Evolutionary conservation across 2,113 vertebrate species (phyloP).

Genomic region (Crypturellus undulatus): DNA sequence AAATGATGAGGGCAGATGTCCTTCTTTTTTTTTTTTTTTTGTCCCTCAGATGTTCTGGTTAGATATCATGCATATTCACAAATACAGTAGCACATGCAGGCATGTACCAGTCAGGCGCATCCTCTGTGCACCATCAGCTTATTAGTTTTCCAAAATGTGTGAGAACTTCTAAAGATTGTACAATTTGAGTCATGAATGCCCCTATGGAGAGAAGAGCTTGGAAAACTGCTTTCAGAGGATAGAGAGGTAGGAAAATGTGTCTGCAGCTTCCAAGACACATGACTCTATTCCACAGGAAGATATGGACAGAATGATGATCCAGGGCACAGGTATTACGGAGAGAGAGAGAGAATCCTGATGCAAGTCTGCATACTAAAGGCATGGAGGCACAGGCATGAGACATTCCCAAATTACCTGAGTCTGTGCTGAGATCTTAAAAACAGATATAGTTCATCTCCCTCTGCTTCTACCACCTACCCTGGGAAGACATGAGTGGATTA

Average conservation of each 20-base stretch:
- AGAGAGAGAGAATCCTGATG: background rate
- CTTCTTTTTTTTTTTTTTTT: background rate
- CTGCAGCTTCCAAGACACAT: background rate
- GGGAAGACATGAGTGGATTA: background rate
- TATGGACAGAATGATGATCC: background rate
- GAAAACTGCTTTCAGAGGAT: background rate
- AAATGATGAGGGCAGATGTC: background rate
- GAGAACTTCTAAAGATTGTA: background rate
- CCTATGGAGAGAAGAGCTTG: background rate
- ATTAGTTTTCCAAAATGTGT: background rate
- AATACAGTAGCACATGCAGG: background rate
- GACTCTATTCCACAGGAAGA: background rate
- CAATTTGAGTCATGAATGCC: background rate
- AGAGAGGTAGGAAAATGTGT: background rate
- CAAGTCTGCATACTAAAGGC: background rate
- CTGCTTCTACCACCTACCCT: background rate
- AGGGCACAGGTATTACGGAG: background rate
- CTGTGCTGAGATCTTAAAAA: background rate
- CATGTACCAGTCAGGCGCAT: background rate
- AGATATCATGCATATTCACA: background rate
- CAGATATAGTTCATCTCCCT: background rate
- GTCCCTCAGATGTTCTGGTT: background rate
- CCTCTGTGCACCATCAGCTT: background rate
- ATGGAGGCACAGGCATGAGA: accelerated
- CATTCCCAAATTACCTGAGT: background rate